These are phyloP conservation scores for Neoascia interrupta DNA, from an alignment of 2,888 invertebrate genomes.

Conservation along the genomic window DNA sequence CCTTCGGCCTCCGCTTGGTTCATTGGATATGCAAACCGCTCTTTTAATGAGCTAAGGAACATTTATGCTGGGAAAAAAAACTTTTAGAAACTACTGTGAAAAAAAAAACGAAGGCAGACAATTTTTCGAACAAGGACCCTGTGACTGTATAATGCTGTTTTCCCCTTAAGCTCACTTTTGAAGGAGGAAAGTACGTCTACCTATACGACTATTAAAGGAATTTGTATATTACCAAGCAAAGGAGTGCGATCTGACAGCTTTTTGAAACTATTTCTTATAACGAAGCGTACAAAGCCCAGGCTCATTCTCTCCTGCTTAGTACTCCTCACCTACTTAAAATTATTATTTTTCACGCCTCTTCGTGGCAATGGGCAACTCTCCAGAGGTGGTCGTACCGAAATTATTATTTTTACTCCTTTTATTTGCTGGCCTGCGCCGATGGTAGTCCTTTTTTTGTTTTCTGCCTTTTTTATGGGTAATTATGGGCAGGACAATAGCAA, in stretches of 20 bases:
- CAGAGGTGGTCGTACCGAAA: constrained; percentile 19
- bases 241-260: too few species aligned
- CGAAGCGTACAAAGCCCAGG: too few species aligned
- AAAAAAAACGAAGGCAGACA: background rate
- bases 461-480: constrained; percentile 31
- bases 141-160: too few species aligned
- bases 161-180: too few species aligned
- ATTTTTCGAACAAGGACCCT: too few species aligned
- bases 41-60: constrained; percentile 52
- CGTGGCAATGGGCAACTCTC: background rate
- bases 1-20: background rate
- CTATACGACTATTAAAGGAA: too few species aligned
- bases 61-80: constrained; percentile 15
- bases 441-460: background rate
- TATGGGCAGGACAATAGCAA: constrained; percentile 48
- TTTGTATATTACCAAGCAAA: too few species aligned
- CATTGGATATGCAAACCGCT: constrained; percentile 31
- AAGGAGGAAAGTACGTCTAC: too few species aligned
- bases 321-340: constrained; percentile 40
- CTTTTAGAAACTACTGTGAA: background rate
- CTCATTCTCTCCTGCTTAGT: too few species aligned
- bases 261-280: too few species aligned
- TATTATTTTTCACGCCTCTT: constrained; percentile 61
- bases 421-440: background rate
- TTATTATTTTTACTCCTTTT: constrained; percentile 2